A percentile compares a stretch with the other conserved stretches of the same genome.
phyloP scores from a whole-genome alignment of 2,113 vertebrate genomes.

The Carettochelys insculpta region DNA sequence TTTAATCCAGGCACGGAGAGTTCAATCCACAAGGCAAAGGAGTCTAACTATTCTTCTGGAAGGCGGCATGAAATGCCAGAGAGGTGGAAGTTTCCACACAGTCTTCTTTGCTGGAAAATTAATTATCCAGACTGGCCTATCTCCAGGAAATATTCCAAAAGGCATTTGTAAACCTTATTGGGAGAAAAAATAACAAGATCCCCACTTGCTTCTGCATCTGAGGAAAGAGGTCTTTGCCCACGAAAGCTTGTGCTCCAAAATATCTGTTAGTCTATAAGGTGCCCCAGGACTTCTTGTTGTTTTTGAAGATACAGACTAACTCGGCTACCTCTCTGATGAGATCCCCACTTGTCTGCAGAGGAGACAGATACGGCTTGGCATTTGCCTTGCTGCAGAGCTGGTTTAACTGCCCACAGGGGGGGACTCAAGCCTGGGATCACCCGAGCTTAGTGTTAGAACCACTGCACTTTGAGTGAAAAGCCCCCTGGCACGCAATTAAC shows the following conservation, averaged over 20 bases:
- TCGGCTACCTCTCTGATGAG: too few relatives aligned
- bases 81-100: neutral
- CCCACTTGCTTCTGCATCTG: too few relatives aligned
- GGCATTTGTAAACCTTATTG: neutral
- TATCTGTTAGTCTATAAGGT: too few relatives aligned
- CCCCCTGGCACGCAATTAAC: too few relatives aligned
- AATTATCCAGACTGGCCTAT: neutral
- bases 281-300: too few relatives aligned
- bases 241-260: too few relatives aligned
- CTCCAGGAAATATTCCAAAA: neutral
- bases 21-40: neutral
- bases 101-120: neutral
- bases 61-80: neutral
- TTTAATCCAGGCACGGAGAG: neutral
- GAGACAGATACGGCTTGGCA: neutral
- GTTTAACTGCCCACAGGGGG: too few relatives aligned
- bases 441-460: too few relatives aligned
- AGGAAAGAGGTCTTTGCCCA: too few relatives aligned
- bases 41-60: accelerated
- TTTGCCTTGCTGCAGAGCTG: neutral
- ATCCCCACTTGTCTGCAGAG: neutral
- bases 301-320: too few relatives aligned
- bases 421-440: too few relatives aligned
- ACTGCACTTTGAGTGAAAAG: too few relatives aligned
- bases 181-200: neutral